Percentiles rank a stretch among this genome's conserved stretches.
Evolutionary conservation across 2,797 vertebrate species (phyloP).

Genomic region (Spheniscus humboldti): DNA sequence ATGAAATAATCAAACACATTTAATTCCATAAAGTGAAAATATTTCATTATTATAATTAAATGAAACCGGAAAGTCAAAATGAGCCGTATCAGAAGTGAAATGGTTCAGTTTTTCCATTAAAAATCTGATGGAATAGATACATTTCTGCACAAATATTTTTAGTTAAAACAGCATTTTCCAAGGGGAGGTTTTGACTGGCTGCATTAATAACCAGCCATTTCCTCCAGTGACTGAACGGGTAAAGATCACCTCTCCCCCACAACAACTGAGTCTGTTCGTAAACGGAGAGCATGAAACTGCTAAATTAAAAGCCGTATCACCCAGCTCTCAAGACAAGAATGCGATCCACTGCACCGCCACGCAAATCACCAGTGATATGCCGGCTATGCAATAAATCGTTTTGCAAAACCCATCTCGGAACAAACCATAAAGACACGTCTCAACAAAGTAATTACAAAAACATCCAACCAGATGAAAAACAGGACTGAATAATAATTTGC

Average conservation of each 20-base stretch:
- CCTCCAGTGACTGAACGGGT: background rate
- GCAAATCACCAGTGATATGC: fast-evolving
- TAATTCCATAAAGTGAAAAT: background rate
- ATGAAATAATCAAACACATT: background rate
- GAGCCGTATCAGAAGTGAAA: background rate
- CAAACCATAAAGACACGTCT: background rate
- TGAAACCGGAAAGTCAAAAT: background rate
- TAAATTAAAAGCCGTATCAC: background rate
- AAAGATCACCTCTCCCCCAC: background rate
- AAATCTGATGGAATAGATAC: background rate
- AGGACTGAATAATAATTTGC: background rate
- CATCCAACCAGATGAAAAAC: background rate
- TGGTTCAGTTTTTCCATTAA: background rate
- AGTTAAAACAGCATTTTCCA: background rate
- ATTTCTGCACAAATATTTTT: background rate
- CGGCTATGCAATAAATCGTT: background rate
- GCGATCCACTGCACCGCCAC: fast-evolving
- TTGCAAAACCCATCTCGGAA: background rate
- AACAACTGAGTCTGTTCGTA: background rate
- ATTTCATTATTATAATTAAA: background rate
- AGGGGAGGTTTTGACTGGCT: background rate
- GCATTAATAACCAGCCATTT: background rate
- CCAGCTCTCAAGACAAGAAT: background rate
- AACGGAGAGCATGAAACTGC: background rate
- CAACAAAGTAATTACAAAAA: background rate